Evolutionary conservation across 2,113 vertebrate species (phyloP).

Genomic region (Ranitomeya variabilis): DNA sequence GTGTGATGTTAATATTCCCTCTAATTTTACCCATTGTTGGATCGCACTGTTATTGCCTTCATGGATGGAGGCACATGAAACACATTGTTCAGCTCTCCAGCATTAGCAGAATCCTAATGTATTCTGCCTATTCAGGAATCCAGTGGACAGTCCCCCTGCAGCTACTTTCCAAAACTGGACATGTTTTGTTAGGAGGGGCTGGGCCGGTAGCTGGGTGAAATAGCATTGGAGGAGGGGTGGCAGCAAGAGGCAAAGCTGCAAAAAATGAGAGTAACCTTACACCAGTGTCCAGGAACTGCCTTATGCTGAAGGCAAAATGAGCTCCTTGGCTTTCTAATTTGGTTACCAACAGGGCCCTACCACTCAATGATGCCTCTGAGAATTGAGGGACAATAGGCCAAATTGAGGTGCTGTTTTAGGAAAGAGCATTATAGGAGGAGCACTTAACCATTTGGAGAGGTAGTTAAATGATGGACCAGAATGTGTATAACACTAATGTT

Average conservation of each 20-base stretch:
- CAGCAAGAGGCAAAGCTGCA: conserved; percentile 43
- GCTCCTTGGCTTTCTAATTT: conserved; percentile 51
- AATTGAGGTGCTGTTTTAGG: conserved; percentile 36
- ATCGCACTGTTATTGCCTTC: conserved; percentile 23
- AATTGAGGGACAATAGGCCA: conserved; percentile 53
- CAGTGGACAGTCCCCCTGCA: conserved; percentile 52
- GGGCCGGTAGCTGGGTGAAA: conserved; percentile 27
- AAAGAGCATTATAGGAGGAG: conserved; percentile 11
- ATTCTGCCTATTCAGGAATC: conserved; percentile 56
- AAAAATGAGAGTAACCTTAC: conserved; percentile 54
- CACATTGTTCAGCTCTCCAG: conserved; percentile 34
- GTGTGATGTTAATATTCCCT: conserved; percentile 1
- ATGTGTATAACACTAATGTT: not conserved
- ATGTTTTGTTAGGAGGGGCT: conserved; percentile 57
- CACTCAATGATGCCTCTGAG: conserved; percentile 52
- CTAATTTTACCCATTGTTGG: conserved; percentile 10
- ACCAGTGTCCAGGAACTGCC: conserved; percentile 52
- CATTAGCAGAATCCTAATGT: conserved; percentile 48
- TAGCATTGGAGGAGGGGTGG: conserved; percentile 55
- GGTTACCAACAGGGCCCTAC: conserved; percentile 52
- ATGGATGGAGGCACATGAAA: conserved; percentile 50
- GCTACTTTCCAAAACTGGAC: conserved; percentile 58
- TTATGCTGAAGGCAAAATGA: conserved; percentile 55
- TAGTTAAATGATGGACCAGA: conserved; percentile 18
- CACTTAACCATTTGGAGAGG: conserved; percentile 42